Evolutionary conservation across 2,797 vertebrate species (phyloP).

Genomic region (Heterohyrax brucei): DNA sequence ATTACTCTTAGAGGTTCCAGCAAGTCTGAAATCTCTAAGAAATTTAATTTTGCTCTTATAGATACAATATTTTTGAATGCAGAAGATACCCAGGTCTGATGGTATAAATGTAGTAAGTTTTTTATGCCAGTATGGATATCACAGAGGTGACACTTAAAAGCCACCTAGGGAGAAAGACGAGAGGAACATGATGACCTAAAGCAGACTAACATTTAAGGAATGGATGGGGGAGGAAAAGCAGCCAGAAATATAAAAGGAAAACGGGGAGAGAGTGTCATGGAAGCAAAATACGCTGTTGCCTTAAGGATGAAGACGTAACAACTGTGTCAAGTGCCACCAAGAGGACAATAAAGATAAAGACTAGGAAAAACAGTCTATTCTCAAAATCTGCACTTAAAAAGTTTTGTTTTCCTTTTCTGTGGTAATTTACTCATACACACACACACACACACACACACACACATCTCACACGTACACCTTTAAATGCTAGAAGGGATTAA

Average conservation of each 20-base stretch:
- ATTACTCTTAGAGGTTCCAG: background rate
- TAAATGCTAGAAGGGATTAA: background rate
- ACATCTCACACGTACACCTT: no score
- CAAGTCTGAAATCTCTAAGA: background rate
- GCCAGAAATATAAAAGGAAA: background rate
- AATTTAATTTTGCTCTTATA: background rate
- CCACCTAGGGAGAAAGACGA: background rate
- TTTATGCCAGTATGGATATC: background rate
- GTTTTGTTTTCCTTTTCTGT: no score
- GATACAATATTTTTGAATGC: background rate
- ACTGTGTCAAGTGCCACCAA: background rate
- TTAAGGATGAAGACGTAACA: background rate
- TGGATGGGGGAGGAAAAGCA: background rate
- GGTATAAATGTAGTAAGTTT: background rate
- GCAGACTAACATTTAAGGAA: background rate
- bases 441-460: background rate
- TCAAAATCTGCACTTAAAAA: background rate
- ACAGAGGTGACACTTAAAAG: background rate
- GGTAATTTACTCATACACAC: background rate
- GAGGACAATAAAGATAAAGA: background rate
- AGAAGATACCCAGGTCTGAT: background rate
- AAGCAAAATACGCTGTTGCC: background rate
- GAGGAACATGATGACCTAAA: background rate
- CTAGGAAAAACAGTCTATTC: background rate
- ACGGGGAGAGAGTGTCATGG: fast-evolving